Base-by-base conservation (phyloP, 30 jellyfish, hydroid and myxozoan genomes). In the Pelagia noctiluca region DNA sequence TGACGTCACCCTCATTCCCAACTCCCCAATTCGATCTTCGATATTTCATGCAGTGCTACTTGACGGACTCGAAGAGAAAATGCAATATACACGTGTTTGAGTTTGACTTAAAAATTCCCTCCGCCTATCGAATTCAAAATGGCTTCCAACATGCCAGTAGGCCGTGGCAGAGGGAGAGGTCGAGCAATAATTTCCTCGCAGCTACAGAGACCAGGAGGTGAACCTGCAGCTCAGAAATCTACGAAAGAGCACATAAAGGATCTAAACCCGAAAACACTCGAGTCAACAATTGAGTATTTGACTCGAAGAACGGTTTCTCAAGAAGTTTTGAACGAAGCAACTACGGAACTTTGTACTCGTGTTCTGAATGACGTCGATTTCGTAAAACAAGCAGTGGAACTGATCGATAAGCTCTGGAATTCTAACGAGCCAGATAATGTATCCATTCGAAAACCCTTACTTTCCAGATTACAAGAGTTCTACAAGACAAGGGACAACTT, bases 121-220 rank as follows among this genome's bases (percentile, higher is more conserved):
- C n/a, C n/a, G n/a, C 65, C 23, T 50, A 23, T 50, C 65, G 65
- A 50, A 50, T 19, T 50, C 23, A 50, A 1, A 19, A 28, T 19
- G 23, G 23, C 23, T 2, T 10, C 2, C 3, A 3, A 54, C n/a
- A 16, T 54, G n/a, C 23, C 25, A 16, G 71, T 28, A 76, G 90
- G 90, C 13, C 90, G 90, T 30, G 90, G 90, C 0, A 48, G 90
- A 67, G 90, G 90, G n/a, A 33, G 88, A 13, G 78, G 88, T n/a
- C n/a, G n/a, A 10, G 32, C 35, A 21, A 10, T 28, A 3, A 26
- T 68, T 1, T 42, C 75, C 4, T 37, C 52, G 50, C 50, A 3
- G 2, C 23, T 33, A 16, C 28, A 23, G 34, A 29, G 38, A 3
- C 74, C 80, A 2, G 82, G 82, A 1, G 18, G 74, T 65, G 68